Conservation (phyloP, 2,113 vertebrate species). For the Arenaria interpres region DNA sequence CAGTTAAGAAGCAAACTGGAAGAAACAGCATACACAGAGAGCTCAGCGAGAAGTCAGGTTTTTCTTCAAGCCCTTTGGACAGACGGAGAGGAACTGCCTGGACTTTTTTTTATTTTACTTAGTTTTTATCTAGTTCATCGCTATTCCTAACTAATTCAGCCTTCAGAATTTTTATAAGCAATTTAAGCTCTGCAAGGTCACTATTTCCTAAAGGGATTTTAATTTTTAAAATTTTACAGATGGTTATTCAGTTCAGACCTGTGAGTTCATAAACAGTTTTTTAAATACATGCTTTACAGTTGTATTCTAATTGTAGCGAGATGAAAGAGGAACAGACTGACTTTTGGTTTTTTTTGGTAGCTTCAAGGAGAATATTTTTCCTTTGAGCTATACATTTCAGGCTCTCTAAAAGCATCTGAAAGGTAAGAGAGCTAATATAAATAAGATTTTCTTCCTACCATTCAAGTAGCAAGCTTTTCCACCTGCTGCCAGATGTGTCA, state of each 20-base stretch:
- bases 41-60: neutral
- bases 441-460: slow-evolving; percentile 32
- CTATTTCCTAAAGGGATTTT: slow-evolving; percentile 42
- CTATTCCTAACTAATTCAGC: neutral
- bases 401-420: slow-evolving; percentile 15
- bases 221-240: slow-evolving; percentile 53
- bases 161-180: neutral
- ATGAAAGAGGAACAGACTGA: neutral
- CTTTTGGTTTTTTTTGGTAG: neutral
- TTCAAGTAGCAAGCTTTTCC: neutral
- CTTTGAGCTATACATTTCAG: slow-evolving; percentile 4
- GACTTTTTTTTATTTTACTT: neutral
- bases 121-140: neutral
- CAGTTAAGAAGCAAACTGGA: neutral
- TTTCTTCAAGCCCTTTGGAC: neutral
- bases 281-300: neutral
- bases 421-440: slow-evolving; percentile 27
- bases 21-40: neutral
- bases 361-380: neutral
- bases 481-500: neutral
- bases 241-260: slow-evolving; percentile 11
- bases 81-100: neutral
- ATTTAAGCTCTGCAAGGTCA: slow-evolving; percentile 10
- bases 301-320: slow-evolving; percentile 46
- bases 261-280: slow-evolving; percentile 16